Percentiles rank a stretch among this genome's conserved stretches.
phyloP scores from a whole-genome alignment of 2,797 vertebrate species.

The Sebastes miniatus region DNA sequence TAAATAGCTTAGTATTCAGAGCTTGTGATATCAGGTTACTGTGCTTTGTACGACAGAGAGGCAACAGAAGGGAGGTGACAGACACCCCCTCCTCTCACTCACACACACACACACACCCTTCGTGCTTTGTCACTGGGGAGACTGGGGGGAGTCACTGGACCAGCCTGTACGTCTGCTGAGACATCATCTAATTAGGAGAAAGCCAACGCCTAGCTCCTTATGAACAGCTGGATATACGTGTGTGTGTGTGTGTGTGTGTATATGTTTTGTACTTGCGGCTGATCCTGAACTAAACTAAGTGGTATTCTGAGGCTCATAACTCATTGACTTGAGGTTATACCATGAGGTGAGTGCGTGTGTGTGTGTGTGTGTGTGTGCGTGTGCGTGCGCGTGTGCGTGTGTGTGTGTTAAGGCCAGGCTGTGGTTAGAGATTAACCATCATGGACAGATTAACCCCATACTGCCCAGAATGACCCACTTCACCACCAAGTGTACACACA shows the following conservation, averaged over 20 bases:
- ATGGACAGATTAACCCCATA: slow-evolving; percentile 59
- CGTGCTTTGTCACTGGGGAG: slow-evolving; percentile 31
- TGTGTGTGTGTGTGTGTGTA: neutral
- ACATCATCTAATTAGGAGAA: slow-evolving; percentile 53
- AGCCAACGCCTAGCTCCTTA: slow-evolving; percentile 30
- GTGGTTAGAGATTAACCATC: slow-evolving; percentile 61
- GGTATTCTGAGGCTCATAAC: neutral
- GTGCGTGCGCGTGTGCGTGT: neutral
- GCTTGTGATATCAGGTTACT: slow-evolving; percentile 47
- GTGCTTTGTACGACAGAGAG: slow-evolving; percentile 7
- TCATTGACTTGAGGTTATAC: slow-evolving; percentile 2
- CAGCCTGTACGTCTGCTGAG: slow-evolving; percentile 42
- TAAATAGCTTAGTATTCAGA: slow-evolving; percentile 12
- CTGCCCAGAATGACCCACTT: slow-evolving; percentile 64
- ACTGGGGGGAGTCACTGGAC: slow-evolving; percentile 25
- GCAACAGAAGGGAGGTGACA: slow-evolving; percentile 33
- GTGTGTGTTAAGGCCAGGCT: slow-evolving; percentile 5
- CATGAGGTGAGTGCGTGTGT: neutral
- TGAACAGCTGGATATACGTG: slow-evolving; percentile 18
- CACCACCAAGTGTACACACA: neutral
- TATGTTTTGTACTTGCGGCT: neutral
- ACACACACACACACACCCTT: neutral
- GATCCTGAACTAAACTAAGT: neutral
- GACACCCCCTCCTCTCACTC: neutral
- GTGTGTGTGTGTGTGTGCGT: neutral